phyloP scores from a whole-genome alignment of 2,797 vertebrate genomes.

The Nasua narica region DNA sequence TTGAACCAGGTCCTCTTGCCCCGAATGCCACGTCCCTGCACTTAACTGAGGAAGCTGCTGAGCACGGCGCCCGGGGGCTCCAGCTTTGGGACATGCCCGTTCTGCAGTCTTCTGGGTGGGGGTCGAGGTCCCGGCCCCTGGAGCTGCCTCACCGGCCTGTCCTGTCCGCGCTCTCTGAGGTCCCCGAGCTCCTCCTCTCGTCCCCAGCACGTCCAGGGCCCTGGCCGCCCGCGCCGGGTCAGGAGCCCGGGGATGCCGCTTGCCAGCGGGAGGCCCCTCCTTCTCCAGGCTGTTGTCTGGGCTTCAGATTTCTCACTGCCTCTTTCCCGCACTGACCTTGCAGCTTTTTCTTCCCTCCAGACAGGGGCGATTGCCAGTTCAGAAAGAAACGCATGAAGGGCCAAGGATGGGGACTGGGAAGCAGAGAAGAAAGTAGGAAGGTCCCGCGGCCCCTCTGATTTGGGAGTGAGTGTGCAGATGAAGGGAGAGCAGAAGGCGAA shows the following conservation, averaged over 20 bases:
- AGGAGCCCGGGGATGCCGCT: neutral
- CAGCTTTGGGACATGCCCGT: neutral
- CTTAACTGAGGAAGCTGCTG: neutral
- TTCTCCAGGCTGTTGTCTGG: conserved; percentile 21
- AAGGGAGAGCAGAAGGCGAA: neutral
- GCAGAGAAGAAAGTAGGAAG: neutral
- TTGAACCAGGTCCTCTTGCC: neutral
- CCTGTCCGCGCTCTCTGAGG: neutral
- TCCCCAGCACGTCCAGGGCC: neutral
- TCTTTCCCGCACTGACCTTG: conserved; percentile 61
- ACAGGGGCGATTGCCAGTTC: neutral
- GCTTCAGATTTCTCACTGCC: conserved; percentile 12
- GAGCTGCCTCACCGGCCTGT: neutral
- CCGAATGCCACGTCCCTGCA: fast-evolving
- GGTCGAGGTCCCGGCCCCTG: neutral
- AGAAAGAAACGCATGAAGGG: neutral
- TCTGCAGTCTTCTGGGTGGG: neutral
- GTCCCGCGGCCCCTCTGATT: fast-evolving
- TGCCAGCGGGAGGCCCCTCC: conserved; percentile 51
- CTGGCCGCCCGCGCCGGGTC: neutral
- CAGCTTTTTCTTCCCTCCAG: conserved; percentile 15
- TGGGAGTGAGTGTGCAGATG: neutral
- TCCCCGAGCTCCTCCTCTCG: neutral
- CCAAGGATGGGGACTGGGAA: neutral
- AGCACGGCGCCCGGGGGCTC: fast-evolving